phyloP scores from a whole-genome alignment of 2,113 vertebrate genomes.

The Cacatua alba region DNA sequence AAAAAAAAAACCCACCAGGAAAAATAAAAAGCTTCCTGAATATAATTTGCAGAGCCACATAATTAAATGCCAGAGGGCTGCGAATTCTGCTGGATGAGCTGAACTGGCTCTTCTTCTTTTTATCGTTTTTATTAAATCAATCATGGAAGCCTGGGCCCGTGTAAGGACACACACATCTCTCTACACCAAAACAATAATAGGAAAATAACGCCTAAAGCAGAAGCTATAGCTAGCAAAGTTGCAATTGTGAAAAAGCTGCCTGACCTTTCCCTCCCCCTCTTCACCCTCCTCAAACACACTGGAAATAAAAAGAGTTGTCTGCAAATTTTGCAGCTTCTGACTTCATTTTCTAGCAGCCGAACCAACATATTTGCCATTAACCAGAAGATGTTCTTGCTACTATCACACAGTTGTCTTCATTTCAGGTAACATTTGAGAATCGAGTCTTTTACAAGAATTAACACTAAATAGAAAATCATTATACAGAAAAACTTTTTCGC shows the following conservation, averaged over 20 bases:
- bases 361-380: neutral
- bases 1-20: neutral
- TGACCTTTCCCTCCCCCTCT: neutral
- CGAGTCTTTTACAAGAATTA: neutral
- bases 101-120: constrained; percentile 32
- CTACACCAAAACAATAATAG: neutral
- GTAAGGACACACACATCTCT: neutral
- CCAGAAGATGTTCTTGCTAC: neutral
- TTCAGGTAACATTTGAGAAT: neutral
- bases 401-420: neutral
- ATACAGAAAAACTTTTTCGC: too few species aligned
- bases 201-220: neutral
- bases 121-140: neutral
- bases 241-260: neutral
- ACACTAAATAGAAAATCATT: neutral
- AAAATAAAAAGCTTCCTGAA: constrained; percentile 57
- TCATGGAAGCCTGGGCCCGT: constrained; percentile 8
- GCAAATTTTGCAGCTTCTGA: neutral
- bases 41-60: constrained; percentile 71
- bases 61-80: constrained; percentile 80
- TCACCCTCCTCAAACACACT: neutral
- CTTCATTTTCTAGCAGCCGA: neutral
- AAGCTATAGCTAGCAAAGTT: neutral
- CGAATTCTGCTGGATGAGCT: constrained; percentile 58
- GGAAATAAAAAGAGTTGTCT: neutral